Base-by-base conservation (phyloP, 2,113 vertebrate genomes). In the Tetraodon nigroviridis region DNA sequence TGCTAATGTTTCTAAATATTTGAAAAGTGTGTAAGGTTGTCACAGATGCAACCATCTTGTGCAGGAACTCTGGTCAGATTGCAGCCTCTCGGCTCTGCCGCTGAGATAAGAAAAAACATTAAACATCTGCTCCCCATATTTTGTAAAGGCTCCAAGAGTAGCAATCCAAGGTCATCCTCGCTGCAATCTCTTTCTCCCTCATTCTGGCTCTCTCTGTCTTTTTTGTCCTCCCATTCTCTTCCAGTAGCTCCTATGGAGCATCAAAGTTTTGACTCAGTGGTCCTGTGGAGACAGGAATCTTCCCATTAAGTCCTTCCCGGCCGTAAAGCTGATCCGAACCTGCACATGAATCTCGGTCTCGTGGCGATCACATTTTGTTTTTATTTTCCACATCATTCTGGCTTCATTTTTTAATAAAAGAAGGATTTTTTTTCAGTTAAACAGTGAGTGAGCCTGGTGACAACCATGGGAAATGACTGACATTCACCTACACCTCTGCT, bases 261-360 rank as follows among this genome's bases (percentile, higher is more conserved):
- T 87, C 85, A 87, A 89, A 87, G 81, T 71, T 50, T 77, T 22
- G 8, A 53, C 55, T 37, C 60, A 78, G 56, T 47, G 51, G 61
- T 77, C 87, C 85, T 69, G 78, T 20, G 50, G 84, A 76, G 88
- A 37, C 81, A 78, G 83, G 84, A 87, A 87, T 87, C 80, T 82
- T 71, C 72, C 76, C 51, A 58, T 76, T 80, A 76, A 22, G 58
- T 77, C 62, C 55, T 63, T 46, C 76, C 83, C 79, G 51, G 65
- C 85, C 71, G 85, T 74, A 76, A 72, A 78, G 53, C 78, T 78
- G 66, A 77, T 73, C 55, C 80, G 75, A 81, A 84, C 81, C 69
- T 75, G 75, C 67, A 55, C 82, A 75, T 85, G 83, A 85, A 81
- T 81, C 71, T 70, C 20, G 37, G 67, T 45, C 44, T 71, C 40